Evolutionary conservation across 2,797 vertebrate species (phyloP), one percentile per base, ranked within the genome.

Genomic region (Crenuchus spilurus): DNA sequence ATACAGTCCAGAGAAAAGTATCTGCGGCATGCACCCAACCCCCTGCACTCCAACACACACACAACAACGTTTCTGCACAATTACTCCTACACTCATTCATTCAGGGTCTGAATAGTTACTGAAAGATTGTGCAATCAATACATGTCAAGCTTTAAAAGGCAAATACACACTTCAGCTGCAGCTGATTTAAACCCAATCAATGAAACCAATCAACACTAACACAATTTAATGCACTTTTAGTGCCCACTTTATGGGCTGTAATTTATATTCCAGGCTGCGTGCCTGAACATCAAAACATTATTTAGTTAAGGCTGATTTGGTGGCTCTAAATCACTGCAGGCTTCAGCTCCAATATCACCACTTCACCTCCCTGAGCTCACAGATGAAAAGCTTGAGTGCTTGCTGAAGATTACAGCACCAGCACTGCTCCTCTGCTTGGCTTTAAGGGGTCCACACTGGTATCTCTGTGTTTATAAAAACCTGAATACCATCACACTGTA

Each of bases 11-110:
- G 80, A 73, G 81, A 48, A 90, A 93, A 93, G 92, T 90, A 95
- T 94, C 90, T 89, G 83, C 88, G 93, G 95, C 91, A 94, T 95
- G 91, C 75, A 72, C 84, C 88, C 91, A 90, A 90, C 87, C 88
- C 88, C 92, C 87, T 2, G 33, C 52, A 74, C 37, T 31, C 63
- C n/a, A 41, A 26, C 62, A 66, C 2, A 65, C 67, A 49, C 13
- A 13, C 51, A 54, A 46, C 22, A 31, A 67, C 22, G 6, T 1
- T 13, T 42, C 42, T 22, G 7, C 16, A 64, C 58, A 64, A 13
- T 31, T 16, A 61, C 44, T 20, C 22, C 1, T 60, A 2, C 57
- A 26, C 2, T 44, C 14, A 64, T 46, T 46, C 41, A 28, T 10
- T 18, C 6, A 58, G 30, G 10, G 30, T 42, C 39, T 30, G 26